Conservation (phyloP, 1,140 invertebrate genomes). For the Trinorchestia longiramus region DNA sequence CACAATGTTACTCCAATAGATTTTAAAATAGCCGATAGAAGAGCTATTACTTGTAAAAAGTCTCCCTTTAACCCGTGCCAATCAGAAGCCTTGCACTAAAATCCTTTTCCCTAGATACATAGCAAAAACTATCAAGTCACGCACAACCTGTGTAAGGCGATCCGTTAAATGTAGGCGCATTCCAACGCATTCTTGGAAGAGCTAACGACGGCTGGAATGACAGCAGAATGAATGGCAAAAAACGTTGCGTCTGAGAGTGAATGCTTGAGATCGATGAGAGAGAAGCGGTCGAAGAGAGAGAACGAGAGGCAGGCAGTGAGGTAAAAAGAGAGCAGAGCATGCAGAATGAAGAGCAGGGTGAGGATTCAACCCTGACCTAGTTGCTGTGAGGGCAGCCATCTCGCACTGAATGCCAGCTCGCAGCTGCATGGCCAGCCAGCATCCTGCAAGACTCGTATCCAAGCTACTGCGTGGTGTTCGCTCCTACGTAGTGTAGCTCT, state of each 20-base stretch:
- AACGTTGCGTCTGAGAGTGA: not conserved
- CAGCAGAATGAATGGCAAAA: not conserved
- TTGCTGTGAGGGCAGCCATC: constrained; percentile 15
- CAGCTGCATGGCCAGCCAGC: not conserved
- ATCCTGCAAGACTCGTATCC: not conserved
- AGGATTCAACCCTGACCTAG: constrained; percentile 55
- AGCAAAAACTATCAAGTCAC: not conserved
- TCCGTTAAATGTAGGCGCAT: not conserved
- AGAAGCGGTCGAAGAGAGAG: not conserved
- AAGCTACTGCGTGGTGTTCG: not conserved
- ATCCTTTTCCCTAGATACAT: not conserved
- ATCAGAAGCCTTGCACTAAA: not conserved
- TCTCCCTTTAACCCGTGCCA: not conserved
- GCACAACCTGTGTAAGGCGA: not conserved
- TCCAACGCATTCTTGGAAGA: not conserved
- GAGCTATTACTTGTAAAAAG: not conserved
- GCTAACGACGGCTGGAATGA: not conserved
- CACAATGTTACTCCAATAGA: too few species aligned
- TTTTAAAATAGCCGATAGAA: too few species aligned
- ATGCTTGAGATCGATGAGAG: constrained; percentile 32
- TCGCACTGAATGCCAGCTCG: not conserved
- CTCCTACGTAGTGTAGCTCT: not conserved
- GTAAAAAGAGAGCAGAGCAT: constrained; percentile 35
- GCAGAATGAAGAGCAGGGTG: not conserved
- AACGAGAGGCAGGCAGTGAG: not conserved